These are phyloP conservation scores for Harlomillsia oculata DNA, from an alignment of 1,140 invertebrate genomes.

Conservation along the genomic window DNA sequence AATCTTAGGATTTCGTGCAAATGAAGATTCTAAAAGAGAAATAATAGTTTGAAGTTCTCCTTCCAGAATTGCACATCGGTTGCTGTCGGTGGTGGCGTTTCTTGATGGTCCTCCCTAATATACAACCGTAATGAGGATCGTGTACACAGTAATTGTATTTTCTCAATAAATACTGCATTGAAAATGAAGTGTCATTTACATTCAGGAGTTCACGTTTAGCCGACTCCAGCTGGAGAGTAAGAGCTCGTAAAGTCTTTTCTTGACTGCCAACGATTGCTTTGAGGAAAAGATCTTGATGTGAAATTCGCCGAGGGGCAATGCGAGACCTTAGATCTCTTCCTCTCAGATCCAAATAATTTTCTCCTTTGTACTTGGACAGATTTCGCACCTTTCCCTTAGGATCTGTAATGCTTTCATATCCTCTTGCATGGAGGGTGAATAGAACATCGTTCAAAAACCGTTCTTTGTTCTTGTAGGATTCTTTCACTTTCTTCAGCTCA, in stretches of 20 bases:
- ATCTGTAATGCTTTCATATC: slow-evolving; percentile 26
- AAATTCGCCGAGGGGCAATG: background rate
- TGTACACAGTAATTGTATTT: too few relatives aligned
- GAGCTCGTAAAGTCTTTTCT: slow-evolving; percentile 17
- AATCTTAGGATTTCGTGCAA: slow-evolving; percentile 8
- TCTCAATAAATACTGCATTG: background rate
- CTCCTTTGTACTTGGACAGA: slow-evolving; percentile 22
- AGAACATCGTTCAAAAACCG: slow-evolving; percentile 23
- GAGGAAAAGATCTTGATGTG: slow-evolving; percentile 17
- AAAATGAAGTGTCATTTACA: background rate
- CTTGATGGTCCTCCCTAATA: too few relatives aligned
- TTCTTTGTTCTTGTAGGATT: background rate
- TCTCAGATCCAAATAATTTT: slow-evolving; percentile 21
- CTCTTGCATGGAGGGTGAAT: slow-evolving; percentile 27
- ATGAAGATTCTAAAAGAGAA: slow-evolving; percentile 8
- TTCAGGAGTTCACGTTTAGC: background rate
- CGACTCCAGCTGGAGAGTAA: slow-evolving; percentile 12
- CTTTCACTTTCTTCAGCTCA: background rate
- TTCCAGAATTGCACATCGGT: slow-evolving; percentile 7
- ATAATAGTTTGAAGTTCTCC: slow-evolving; percentile 15
- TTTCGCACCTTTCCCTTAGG: slow-evolving; percentile 21
- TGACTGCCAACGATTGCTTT: slow-evolving; percentile 28
- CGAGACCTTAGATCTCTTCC: slow-evolving; percentile 16
- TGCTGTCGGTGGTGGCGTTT: too few relatives aligned
- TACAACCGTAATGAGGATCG: too few relatives aligned